Evolutionary conservation across 2,888 invertebrate genomes (phyloP).

Genomic region (Agrotis ipsilon): DNA sequence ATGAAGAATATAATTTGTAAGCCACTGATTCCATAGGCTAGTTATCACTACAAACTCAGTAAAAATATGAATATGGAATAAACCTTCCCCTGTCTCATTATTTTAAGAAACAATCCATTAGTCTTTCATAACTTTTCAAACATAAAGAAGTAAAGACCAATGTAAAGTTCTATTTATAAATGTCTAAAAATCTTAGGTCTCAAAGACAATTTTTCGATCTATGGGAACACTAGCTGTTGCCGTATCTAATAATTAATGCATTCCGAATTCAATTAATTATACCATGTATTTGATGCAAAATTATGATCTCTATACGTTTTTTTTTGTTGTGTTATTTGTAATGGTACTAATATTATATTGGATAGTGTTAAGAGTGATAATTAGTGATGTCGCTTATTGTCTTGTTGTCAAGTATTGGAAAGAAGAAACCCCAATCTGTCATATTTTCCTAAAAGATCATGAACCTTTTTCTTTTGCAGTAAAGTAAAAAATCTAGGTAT

Average conservation of each 20-base stretch:
- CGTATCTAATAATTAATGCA: slow-evolving; percentile 18
- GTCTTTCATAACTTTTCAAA: background rate
- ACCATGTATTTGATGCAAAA: slow-evolving; percentile 11
- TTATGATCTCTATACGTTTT: slow-evolving; percentile 39
- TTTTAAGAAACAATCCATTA: background rate
- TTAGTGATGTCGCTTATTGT: slow-evolving; percentile 31
- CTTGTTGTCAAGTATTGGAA: too few relatives aligned
- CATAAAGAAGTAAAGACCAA: background rate
- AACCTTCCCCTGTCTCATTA: background rate
- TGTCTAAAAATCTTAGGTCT: slow-evolving; percentile 6
- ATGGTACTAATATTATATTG: slow-evolving; percentile 36
- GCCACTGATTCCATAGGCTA: background rate
- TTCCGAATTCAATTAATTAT: slow-evolving; percentile 41
- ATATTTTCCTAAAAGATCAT: too few relatives aligned
- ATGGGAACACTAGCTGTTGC: slow-evolving; percentile 20
- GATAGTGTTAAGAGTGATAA: slow-evolving; percentile 17
- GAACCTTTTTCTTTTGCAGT: too few relatives aligned
- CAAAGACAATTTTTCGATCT: slow-evolving; percentile 3
- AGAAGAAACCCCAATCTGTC: too few relatives aligned
- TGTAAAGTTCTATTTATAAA: background rate
- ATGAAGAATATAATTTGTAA: slow-evolving; percentile 11
- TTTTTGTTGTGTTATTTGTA: slow-evolving; percentile 23
- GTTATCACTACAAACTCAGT: background rate
- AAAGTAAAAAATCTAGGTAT: too few relatives aligned
- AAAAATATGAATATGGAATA: background rate